A percentile compares a stretch with the other conserved stretches of the same genome.
phyloP scores from a whole-genome alignment of 37 sponge, comb jelly and placozoan genomes.

The Chondrosia reniformis region DNA sequence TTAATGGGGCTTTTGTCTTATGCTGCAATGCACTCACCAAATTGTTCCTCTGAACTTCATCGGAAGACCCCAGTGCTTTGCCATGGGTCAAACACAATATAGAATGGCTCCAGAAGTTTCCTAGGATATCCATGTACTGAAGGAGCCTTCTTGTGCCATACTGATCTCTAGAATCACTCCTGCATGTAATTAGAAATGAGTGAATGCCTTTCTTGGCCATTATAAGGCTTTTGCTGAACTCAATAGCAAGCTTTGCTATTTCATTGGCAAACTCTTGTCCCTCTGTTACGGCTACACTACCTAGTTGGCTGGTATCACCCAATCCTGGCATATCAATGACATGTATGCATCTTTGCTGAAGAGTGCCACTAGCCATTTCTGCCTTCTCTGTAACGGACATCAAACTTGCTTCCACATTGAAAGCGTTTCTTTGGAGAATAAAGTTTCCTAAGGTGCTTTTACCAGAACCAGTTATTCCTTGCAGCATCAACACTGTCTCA shows the following conservation, averaged over 20 bases:
- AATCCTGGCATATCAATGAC: slow-evolving; percentile 16
- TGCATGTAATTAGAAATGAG: neutral
- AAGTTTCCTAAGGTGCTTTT: too few species aligned
- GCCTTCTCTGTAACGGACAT: too few species aligned
- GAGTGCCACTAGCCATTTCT: too few species aligned
- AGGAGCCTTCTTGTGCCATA: neutral
- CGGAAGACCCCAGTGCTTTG: neutral
- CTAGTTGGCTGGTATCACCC: neutral
- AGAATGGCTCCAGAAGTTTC: slow-evolving; percentile 7
- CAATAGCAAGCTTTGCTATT: neutral
- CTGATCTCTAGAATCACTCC: neutral
- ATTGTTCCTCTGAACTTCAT: neutral
- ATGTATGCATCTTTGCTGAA: too few species aligned
- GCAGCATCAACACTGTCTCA: too few species aligned
- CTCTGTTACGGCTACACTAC: neutral
- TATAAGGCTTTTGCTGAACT: slow-evolving; percentile 15
- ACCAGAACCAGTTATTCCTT: too few species aligned
- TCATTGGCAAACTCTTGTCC: neutral
- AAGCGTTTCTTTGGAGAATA: too few species aligned
- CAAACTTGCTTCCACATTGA: too few species aligned
- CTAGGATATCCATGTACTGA: slow-evolving; percentile 4
- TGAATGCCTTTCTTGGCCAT: neutral
- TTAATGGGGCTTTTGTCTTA: neutral
- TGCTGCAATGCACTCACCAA: neutral
- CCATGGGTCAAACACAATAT: slow-evolving; percentile 4